Percentiles rank a stretch among this genome's conserved stretches.
Conservation (phyloP, 64 coral and sea anemone genomes). For the Actinia tenebrosa region DNA sequence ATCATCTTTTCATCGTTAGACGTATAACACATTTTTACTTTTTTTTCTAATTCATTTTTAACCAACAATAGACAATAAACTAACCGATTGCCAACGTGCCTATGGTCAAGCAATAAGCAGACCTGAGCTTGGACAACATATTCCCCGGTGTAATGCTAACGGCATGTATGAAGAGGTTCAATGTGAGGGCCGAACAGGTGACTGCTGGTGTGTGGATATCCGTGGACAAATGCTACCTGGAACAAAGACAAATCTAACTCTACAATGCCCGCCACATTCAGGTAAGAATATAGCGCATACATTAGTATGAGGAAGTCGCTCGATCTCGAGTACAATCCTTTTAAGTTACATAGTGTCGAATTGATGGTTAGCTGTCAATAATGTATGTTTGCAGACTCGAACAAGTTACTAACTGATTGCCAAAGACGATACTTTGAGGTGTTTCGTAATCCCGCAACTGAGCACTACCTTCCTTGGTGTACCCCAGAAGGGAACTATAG, state of each 20-base stretch:
- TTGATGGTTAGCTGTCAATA: no score
- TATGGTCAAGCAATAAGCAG: slow-evolving; percentile 26
- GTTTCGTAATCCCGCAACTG: slow-evolving; percentile 55
- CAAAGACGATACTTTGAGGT: slow-evolving; percentile 48
- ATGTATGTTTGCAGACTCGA: neutral
- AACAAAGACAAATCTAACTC: slow-evolving; percentile 37
- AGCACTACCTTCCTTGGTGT: slow-evolving; percentile 64
- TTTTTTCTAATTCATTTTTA: neutral
- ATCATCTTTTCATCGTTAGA: no score
- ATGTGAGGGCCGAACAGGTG: slow-evolving; percentile 36
- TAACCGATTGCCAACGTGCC: slow-evolving; percentile 32
- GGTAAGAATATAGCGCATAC: neutral
- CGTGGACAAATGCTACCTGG: slow-evolving; percentile 35
- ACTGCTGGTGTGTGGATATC: slow-evolving; percentile 64
- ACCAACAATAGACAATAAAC: neutral
- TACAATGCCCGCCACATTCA: slow-evolving; percentile 62
- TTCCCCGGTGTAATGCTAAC: slow-evolving; percentile 60
- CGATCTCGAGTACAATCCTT: no score
- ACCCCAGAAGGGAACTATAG: slow-evolving; percentile 58
- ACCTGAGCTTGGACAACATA: slow-evolving; percentile 1
- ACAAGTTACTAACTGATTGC: slow-evolving; percentile 34
- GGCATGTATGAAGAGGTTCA: slow-evolving; percentile 67
- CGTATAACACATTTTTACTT: neutral
- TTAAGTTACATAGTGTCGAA: no score
- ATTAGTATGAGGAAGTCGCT: neutral